These are phyloP conservation scores for Drosophila kikkawai DNA, from an alignment of 1,140 invertebrate genomes.

Conservation along the genomic window DNA sequence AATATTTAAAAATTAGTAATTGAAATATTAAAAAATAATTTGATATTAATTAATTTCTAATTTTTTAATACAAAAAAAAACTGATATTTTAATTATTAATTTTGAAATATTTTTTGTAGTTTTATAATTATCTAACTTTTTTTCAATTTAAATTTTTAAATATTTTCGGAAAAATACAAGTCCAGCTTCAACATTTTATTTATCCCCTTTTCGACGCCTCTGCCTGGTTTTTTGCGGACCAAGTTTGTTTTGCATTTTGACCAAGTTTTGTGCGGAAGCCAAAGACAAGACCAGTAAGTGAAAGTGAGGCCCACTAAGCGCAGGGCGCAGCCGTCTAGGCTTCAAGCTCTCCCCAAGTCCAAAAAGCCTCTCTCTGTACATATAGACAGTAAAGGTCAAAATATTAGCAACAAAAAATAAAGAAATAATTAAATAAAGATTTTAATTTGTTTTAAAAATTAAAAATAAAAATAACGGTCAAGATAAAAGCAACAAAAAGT, in stretches of 20 bases:
- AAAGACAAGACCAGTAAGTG: constrained; percentile 65
- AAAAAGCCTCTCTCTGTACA: neutral
- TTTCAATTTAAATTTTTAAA: neutral
- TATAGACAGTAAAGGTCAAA: neutral
- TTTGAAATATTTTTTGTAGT: too few species aligned
- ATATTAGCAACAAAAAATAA: neutral
- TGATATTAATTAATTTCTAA: too few species aligned
- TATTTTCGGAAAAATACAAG: neutral
- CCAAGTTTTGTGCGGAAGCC: constrained; percentile 78
- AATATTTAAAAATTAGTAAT: too few species aligned
- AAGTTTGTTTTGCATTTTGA: constrained; percentile 81
- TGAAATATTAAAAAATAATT: too few species aligned
- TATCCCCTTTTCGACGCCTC: neutral
- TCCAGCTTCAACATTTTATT: neutral
- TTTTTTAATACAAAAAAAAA: too few species aligned
- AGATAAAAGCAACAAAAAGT: neutral
- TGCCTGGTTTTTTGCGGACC: constrained; percentile 53
- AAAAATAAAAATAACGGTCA: too few species aligned
- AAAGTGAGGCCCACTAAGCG: constrained; percentile 70
- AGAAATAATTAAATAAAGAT: neutral
- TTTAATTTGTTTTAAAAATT: too few species aligned
- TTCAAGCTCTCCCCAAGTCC: constrained; percentile 26
- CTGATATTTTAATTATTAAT: too few species aligned
- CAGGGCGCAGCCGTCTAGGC: constrained; percentile 58
- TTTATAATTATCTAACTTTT: too few species aligned